A percentile compares a stretch with the other conserved stretches of the same genome.
Conservation (phyloP, 2,888 invertebrate species). For the Chaitophorus viminalis region DNA sequence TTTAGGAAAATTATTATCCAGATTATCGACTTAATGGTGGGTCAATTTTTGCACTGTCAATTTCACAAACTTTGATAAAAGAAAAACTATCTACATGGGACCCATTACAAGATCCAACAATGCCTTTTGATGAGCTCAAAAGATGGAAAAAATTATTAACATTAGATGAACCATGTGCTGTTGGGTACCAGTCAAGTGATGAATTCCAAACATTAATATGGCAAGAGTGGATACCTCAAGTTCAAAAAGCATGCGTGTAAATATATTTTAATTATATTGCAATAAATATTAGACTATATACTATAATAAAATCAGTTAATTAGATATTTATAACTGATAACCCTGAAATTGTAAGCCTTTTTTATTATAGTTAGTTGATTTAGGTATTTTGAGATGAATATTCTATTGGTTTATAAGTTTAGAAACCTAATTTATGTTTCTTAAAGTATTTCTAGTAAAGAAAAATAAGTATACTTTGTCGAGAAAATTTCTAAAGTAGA, state of each 20-base stretch:
- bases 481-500: too few relatives aligned
- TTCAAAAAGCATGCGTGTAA: constrained; percentile 79
- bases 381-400: too few relatives aligned
- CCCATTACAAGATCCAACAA: constrained; percentile 76
- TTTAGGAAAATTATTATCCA: constrained; percentile 73
- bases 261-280: constrained; percentile 66
- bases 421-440: too few relatives aligned
- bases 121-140: constrained; percentile 74
- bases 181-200: constrained; percentile 70
- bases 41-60: constrained; percentile 82
- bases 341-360: too few relatives aligned
- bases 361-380: too few relatives aligned
- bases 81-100: constrained; percentile 81
- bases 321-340: too few relatives aligned
- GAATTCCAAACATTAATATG: constrained; percentile 87
- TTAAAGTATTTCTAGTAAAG: too few relatives aligned
- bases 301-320: neutral
- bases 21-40: constrained; percentile 88
- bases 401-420: too few relatives aligned
- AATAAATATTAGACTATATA: neutral
- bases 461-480: too few relatives aligned
- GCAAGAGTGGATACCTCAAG: constrained; percentile 90
- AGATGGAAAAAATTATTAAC: constrained; percentile 78
- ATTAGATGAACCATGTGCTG: constrained; percentile 65
- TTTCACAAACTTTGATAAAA: constrained; percentile 85